Evolutionary conservation across 2,888 invertebrate species (phyloP), one percentile per base, ranked within the genome.

Genomic region (Galeruca laticollis): DNA sequence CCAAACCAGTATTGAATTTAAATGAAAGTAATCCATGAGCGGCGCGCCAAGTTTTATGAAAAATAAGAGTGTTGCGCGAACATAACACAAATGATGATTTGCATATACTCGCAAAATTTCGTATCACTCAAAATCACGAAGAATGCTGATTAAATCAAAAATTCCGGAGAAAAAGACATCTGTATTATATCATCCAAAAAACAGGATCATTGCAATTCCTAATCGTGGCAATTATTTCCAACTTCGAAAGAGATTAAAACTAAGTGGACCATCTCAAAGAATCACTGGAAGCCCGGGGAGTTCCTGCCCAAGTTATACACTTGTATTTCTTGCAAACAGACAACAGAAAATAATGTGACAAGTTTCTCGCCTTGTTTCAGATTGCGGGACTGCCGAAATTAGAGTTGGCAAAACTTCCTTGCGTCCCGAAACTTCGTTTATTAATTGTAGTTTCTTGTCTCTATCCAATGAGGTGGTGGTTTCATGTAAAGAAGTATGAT

Each of bases 341-440:
- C 73, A 73, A 70, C 73, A 73, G 70, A 75, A 75, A 70, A 68
- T 73, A 73, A 73, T 75, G 72, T 71, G 73, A 71, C 71, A 75
- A 75, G 71, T 75, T 75, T 74, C 60, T 74, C 78, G 77, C 78
- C 31, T 71, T 81, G 81, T 82, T 81, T 81, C 80, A 82, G 80
- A 83, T 81, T 81, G 80, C 75, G 77, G 77, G 76, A 77, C 76
- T 78, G 77, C 75, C 77, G 75, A 76, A 81, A 82, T 82, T 81
- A 81, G 79, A 78, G 73, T 71, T 64, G 60, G 66, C 63, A 73
- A 78, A 82, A 75, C 79, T 80, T 78, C 77, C 75, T 78, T 62
- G 79, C 79, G 78, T 77, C 66, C 66, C 78, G 49, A 80, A 82
- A 83, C 81, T 82, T 82, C 82, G 80, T 82, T 83, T 83, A 82